phyloP scores from a whole-genome alignment of 1,140 invertebrate species.

The Drosophila asahinai region DNA sequence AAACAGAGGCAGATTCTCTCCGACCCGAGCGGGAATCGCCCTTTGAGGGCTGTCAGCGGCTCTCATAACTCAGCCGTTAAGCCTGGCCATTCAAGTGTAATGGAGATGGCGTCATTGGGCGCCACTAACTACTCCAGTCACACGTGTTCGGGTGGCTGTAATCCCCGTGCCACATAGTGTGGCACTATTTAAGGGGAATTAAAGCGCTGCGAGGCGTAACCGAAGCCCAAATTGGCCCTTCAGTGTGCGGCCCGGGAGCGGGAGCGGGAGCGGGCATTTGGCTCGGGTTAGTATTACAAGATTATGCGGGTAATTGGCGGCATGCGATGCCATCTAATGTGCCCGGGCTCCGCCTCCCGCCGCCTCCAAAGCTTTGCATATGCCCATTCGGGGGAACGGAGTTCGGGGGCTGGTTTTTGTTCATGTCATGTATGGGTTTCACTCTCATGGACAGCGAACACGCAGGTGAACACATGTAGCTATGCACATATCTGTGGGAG shows the following conservation, averaged over 20 bases:
- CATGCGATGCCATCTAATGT: constrained; percentile 79
- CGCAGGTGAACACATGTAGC: constrained; percentile 45
- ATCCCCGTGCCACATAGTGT: constrained; percentile 24
- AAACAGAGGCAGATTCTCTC: not conserved
- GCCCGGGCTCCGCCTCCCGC: constrained; percentile 1
- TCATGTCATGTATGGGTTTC: constrained; percentile 51
- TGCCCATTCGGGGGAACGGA: not conserved
- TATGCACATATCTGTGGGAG: constrained; percentile 16
- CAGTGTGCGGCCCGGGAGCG: constrained; percentile 10
- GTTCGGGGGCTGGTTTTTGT: constrained; percentile 39
- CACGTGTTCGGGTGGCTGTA: constrained; percentile 29
- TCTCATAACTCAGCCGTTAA: constrained; percentile 28
- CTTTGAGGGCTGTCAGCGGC: constrained; percentile 29
- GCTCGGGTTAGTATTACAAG: constrained; percentile 77
- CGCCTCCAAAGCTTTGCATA: constrained; percentile 18
- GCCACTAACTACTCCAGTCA: constrained; percentile 46
- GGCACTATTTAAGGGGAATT: constrained; percentile 73
- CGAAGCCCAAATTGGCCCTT: constrained; percentile 60
- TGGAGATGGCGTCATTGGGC: constrained; percentile 42
- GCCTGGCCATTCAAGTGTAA: constrained; percentile 40
- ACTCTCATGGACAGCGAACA: constrained; percentile 68
- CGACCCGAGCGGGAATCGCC: constrained; percentile 5
- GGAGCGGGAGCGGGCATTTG: constrained; percentile 23
- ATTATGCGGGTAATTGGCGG: constrained; percentile 79
- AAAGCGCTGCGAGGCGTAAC: constrained; percentile 57